Conservation (phyloP, 2,113 vertebrate genomes). For the Pardalotus punctatus region DNA sequence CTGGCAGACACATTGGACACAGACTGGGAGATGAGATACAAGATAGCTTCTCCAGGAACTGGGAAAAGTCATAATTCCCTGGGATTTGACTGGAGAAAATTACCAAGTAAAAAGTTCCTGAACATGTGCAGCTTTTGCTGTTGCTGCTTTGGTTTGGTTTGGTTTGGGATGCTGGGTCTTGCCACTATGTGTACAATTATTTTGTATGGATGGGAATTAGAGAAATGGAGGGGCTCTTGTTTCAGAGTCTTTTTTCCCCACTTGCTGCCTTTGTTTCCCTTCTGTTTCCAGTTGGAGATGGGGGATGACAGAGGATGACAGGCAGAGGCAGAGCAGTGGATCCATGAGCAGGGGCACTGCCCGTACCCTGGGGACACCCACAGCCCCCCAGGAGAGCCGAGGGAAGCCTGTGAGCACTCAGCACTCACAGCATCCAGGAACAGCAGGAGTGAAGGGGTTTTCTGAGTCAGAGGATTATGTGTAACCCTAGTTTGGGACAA, state of each 20-base stretch:
- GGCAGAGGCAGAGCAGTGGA: neutral
- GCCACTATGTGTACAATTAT: fast-evolving
- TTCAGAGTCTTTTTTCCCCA: neutral
- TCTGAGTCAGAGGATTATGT: neutral
- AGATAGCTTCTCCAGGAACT: neutral
- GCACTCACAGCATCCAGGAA: neutral
- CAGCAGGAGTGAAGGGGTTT: neutral
- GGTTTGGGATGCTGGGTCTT: neutral
- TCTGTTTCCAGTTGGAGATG: neutral
- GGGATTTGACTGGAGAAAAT: neutral
- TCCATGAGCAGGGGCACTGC: neutral
- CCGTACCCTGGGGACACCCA: neutral
- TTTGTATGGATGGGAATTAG: neutral
- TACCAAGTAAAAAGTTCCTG: neutral
- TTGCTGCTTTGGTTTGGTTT: neutral
- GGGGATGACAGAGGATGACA: neutral
- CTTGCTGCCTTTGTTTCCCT: neutral
- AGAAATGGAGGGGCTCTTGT: neutral
- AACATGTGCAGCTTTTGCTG: neutral
- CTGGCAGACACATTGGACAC: neutral
- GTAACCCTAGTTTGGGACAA: neutral
- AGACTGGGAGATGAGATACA: neutral
- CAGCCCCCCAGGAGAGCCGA: neutral
- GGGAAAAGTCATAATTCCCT: neutral
- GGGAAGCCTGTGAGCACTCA: neutral